Evolutionary conservation across 92 coral and sea anemone species (phyloP).

Genomic region (Phenganax subtilis): DNA sequence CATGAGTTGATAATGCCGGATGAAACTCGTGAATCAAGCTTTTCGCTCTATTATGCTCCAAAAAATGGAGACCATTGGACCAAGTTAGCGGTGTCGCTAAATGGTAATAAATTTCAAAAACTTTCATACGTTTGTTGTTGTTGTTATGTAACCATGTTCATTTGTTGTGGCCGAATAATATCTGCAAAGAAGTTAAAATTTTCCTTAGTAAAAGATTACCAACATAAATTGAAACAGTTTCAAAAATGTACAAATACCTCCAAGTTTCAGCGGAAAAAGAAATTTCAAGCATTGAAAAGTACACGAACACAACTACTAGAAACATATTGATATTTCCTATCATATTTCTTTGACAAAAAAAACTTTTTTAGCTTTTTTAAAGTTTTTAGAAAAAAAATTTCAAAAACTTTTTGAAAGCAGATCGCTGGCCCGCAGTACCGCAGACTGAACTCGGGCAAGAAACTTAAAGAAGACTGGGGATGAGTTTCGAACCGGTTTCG

Average conservation of each 20-base stretch:
- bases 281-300: conserved; percentile 2
- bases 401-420: not conserved
- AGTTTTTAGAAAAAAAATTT: not conserved
- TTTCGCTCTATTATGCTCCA: no score
- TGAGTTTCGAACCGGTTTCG: no score
- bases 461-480: no score
- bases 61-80: no score
- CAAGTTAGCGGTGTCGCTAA: no score
- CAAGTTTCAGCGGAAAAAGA: not conserved
- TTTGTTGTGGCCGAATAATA: conserved; percentile 22
- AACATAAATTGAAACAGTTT: not conserved
- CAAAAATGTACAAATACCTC: not conserved
- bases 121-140: conserved; percentile 20
- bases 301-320: not conserved
- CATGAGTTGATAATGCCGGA: not conserved
- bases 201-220: not conserved
- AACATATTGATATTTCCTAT: not conserved
- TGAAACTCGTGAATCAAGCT: not conserved
- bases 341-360: not conserved
- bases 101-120: no score
- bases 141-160: conserved; percentile 21
- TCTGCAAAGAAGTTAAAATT: conserved; percentile 1
- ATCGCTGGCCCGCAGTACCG: not conserved
- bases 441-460: no score
- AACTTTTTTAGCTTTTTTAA: not conserved